Percentiles rank a stretch among this genome's conserved stretches.
Conservation (phyloP, 2,113 vertebrate genomes). For the Labeo rohita region DNA sequence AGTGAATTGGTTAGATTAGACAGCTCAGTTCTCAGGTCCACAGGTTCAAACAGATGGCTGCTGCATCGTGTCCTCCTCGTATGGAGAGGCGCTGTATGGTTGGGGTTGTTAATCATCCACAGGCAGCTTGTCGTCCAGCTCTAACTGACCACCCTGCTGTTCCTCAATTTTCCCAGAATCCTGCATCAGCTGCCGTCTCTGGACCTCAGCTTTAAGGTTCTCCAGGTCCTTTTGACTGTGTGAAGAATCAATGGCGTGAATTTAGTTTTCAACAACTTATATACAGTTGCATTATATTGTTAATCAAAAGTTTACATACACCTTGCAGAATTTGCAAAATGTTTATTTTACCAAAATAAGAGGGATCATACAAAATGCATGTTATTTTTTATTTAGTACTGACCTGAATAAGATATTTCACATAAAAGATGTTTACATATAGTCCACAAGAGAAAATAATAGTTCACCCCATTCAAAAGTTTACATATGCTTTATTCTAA, state of each 20-base stretch:
- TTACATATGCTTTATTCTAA: too few relatives aligned
- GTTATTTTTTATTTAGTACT: too few relatives aligned
- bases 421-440: too few relatives aligned
- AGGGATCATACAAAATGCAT: too few relatives aligned
- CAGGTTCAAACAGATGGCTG: conserved; percentile 68
- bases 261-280: background rate
- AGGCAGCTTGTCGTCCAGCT: conserved; percentile 72
- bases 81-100: conserved; percentile 56
- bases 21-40: conserved; percentile 67
- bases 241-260: conserved; percentile 1
- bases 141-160: conserved; percentile 69
- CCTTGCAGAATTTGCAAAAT: too few relatives aligned
- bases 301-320: too few relatives aligned
- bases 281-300: too few relatives aligned
- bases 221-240: conserved; percentile 96
- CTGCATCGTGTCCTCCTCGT: conserved; percentile 57
- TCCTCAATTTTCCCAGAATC: conserved; percentile 82
- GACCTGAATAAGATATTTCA: too few relatives aligned
- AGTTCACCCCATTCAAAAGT: too few relatives aligned
- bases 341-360: too few relatives aligned
- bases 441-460: too few relatives aligned
- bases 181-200: conserved; percentile 91
- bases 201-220: conserved; percentile 96
- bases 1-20: conserved; percentile 66
- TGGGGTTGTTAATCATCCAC: conserved; percentile 70